Evolutionary conservation across 1,140 invertebrate species (phyloP).

Genomic region (Artemia franciscana): DNA sequence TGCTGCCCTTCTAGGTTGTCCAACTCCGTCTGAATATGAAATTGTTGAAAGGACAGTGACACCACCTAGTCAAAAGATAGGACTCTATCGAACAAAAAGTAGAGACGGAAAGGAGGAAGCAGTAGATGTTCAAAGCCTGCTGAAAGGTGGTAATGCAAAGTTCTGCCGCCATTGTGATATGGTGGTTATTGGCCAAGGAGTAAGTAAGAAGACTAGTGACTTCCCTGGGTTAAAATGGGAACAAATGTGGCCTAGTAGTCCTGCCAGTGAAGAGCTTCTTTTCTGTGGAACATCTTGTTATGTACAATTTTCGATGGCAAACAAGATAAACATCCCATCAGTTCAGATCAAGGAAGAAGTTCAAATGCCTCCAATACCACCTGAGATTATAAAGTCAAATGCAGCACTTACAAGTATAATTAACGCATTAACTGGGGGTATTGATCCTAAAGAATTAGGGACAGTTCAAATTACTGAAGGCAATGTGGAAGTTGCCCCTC

Average conservation of each 20-base stretch:
- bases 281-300: constrained; percentile 69
- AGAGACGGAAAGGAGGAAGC: constrained; percentile 61
- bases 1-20: constrained; percentile 71
- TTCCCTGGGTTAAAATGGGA: constrained; percentile 41
- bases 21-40: constrained; percentile 57
- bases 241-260: background rate
- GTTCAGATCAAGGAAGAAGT: background rate
- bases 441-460: background rate
- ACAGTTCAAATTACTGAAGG: background rate
- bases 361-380: background rate
- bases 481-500: background rate
- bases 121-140: constrained; percentile 68
- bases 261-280: constrained; percentile 36
- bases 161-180: constrained; percentile 80
- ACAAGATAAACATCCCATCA: constrained; percentile 15
- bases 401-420: background rate
- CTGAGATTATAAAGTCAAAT: constrained; percentile 1
- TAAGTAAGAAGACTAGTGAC: constrained; percentile 54
- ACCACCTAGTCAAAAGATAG: constrained; percentile 50
- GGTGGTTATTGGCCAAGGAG: constrained; percentile 53
- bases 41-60: constrained; percentile 53
- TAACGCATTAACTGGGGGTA: background rate
- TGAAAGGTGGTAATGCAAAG: constrained; percentile 55
- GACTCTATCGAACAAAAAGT: constrained; percentile 48
- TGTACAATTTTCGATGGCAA: constrained; percentile 46